Evolutionary conservation across 2,113 vertebrate species (phyloP).

Genomic region (Machaerirhynchus nigripectus): DNA sequence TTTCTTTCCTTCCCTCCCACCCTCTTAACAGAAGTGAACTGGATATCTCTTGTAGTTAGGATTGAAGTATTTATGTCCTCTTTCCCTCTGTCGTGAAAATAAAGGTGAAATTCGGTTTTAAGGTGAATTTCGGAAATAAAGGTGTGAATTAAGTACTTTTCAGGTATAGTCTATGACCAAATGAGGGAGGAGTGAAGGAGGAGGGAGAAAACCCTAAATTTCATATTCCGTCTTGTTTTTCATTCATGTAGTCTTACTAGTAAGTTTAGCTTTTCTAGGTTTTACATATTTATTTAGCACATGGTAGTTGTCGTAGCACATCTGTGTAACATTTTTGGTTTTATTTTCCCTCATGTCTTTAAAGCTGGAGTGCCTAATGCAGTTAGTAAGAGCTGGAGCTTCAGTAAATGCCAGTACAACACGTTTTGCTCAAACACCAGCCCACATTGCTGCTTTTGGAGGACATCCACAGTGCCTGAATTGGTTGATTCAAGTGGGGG

Average conservation of each 20-base stretch:
- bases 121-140: too few species aligned
- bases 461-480: constrained; percentile 91
- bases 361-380: constrained; percentile 91
- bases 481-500: constrained; percentile 92
- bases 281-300: neutral
- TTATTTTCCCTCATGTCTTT: constrained; percentile 28
- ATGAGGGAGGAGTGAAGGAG: neutral
- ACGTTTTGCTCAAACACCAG: constrained; percentile 90
- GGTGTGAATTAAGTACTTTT: neutral
- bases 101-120: neutral
- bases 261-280: neutral
- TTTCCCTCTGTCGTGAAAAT: neutral
- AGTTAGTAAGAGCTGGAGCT: constrained; percentile 89
- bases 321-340: neutral
- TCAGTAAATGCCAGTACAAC: constrained; percentile 87
- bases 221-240: neutral
- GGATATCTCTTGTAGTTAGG: neutral
- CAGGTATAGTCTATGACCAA: neutral
- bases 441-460: constrained; percentile 92
- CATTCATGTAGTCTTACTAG: neutral
- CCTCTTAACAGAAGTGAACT: neutral
- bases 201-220: neutral
- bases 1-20: neutral
- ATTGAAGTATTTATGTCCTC: neutral
- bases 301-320: neutral